Percentiles rank a stretch among this genome's conserved stretches.
These are phyloP conservation scores for Plebejus melissa DNA, from an alignment of 2,888 invertebrate species.

Conservation along the genomic window DNA sequence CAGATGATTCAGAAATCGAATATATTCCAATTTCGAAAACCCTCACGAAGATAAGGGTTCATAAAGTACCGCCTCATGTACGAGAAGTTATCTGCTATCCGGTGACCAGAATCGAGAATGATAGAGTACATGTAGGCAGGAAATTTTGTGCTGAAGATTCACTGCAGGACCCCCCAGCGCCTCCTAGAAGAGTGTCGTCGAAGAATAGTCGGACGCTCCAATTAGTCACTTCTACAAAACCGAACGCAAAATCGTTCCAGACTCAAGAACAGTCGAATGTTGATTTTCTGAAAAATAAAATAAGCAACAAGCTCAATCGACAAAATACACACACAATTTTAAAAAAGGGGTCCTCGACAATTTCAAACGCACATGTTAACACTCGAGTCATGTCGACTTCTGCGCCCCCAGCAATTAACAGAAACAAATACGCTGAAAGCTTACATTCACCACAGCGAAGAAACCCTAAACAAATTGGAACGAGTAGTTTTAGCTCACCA, in stretches of 20 bases:
- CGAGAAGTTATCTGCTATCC: conserved; percentile 82
- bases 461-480: conserved; percentile 46
- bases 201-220: conserved; percentile 84
- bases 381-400: conserved; percentile 59
- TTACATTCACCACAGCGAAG: conserved; percentile 43
- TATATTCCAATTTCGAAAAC: conserved; percentile 90
- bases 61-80: conserved; percentile 78
- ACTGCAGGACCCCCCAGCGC: conserved; percentile 80
- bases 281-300: conserved; percentile 80
- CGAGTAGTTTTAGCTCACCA: conserved; percentile 71
- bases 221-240: conserved; percentile 77
- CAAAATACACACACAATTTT: conserved; percentile 68
- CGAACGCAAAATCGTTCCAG: conserved; percentile 58
- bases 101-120: conserved; percentile 59
- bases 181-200: conserved; percentile 87
- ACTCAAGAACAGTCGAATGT: conserved; percentile 74
- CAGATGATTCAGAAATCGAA: conserved; percentile 89
- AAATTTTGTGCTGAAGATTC: conserved; percentile 64
- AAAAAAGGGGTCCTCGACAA: conserved; percentile 42
- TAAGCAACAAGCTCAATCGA: conserved; percentile 78
- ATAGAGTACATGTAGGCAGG: conserved; percentile 70
- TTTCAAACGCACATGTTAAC: conserved; percentile 37
- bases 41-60: conserved; percentile 87
- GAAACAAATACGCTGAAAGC: conserved; percentile 48
- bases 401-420: conserved; percentile 64